Evolutionary conservation across 1,140 invertebrate species (phyloP).

Genomic region (Lysiphlebus fabarum): DNA sequence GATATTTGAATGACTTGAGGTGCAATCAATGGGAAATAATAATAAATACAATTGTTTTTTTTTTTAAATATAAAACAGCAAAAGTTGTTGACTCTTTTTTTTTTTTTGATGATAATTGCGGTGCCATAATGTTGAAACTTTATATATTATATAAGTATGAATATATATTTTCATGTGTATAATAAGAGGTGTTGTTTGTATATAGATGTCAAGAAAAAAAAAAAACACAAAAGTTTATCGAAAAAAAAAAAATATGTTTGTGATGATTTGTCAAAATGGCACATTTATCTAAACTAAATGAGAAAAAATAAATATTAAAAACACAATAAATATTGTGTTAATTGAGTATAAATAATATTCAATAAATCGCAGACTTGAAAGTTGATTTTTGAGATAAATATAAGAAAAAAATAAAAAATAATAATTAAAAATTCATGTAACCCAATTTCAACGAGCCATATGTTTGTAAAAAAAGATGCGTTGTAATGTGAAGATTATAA

Average conservation of each 20-base stretch:
- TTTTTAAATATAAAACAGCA: neutral
- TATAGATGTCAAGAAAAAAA: constrained; percentile 43
- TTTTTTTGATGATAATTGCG: constrained; percentile 41
- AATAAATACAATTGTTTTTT: constrained; percentile 5
- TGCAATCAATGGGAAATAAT: neutral
- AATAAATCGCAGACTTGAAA: too few species aligned
- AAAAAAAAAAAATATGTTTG: constrained; percentile 30
- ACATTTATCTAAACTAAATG: constrained; percentile 27
- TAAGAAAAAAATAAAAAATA: too few species aligned
- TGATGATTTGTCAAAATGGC: constrained; percentile 40
- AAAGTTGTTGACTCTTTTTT: constrained; percentile 11
- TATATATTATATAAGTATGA: constrained; percentile 42
- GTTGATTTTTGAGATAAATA: too few species aligned
- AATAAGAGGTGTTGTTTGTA: constrained; percentile 55
- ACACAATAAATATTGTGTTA: too few species aligned
- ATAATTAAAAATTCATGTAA: too few species aligned
- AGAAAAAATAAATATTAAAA: too few species aligned
- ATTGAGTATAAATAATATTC: too few species aligned
- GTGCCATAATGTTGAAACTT: constrained; percentile 53
- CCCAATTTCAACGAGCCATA: too few species aligned
- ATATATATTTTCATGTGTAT: constrained; percentile 52
- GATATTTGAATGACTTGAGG: constrained; percentile 4
- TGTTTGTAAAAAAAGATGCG: too few species aligned
- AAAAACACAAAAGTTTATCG: too few species aligned
- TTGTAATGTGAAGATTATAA: too few species aligned